phyloP scores from a whole-genome alignment of 1,140 invertebrate species.

The Drosophila busckii region DNA sequence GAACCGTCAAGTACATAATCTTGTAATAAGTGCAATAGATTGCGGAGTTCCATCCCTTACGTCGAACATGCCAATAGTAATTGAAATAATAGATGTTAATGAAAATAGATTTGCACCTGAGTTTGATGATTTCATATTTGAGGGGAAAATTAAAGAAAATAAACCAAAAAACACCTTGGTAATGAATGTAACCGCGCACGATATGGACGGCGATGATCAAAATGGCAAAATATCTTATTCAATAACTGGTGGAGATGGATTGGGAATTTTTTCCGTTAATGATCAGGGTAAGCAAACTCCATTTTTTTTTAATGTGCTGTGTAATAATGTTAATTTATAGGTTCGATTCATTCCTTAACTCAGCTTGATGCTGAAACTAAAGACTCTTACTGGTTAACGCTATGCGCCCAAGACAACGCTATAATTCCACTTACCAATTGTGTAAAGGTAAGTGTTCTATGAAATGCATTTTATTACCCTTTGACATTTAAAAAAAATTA shows the following conservation, averaged over 20 bases:
- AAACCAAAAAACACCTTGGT: conserved; percentile 86
- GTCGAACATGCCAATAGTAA: conserved; percentile 87
- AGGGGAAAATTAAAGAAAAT: conserved; percentile 87
- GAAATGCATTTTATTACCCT: too few species aligned
- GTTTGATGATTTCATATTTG: conserved; percentile 90
- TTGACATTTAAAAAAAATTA: neutral
- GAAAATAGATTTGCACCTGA: conserved; percentile 91
- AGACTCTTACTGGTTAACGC: conserved; percentile 94
- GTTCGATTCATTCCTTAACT: conserved; percentile 89
- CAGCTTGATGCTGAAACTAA: conserved; percentile 93
- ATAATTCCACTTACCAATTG: conserved; percentile 91
- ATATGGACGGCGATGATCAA: conserved; percentile 87
- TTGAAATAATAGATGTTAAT: conserved; percentile 96
- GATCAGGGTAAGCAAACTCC: conserved; percentile 88
- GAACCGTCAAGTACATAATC: conserved; percentile 90
- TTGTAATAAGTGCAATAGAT: conserved; percentile 91
- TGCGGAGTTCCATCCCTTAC: conserved; percentile 86
- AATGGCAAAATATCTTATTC: conserved; percentile 91
- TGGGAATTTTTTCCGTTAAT: conserved; percentile 95
- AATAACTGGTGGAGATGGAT: conserved; percentile 92
- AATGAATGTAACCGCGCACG: conserved; percentile 87
- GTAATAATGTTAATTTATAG: conserved; percentile 80
- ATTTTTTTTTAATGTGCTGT: neutral
- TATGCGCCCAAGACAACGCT: conserved; percentile 94
- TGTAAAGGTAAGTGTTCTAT: conserved; percentile 87